phyloP scores from a whole-genome alignment of 2,113 vertebrate genomes.

The Ornithorhynchus anatinus region DNA sequence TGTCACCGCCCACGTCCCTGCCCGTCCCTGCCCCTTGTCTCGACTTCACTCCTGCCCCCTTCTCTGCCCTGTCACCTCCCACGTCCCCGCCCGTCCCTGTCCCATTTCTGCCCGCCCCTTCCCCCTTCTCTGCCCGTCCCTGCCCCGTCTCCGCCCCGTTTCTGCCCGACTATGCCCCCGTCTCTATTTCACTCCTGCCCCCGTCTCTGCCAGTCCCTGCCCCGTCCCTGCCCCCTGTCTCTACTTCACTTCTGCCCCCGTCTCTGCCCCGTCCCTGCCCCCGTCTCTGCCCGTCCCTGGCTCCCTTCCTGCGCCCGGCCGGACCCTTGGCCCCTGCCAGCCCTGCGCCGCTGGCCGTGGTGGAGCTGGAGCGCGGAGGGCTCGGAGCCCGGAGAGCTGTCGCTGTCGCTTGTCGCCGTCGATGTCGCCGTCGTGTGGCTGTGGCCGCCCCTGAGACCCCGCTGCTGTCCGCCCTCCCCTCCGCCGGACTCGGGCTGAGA shows the following conservation, averaged over 20 bases:
- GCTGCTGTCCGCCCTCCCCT: no score
- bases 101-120: background rate
- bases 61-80: background rate
- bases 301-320: background rate
- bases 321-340: background rate
- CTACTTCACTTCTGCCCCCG: background rate
- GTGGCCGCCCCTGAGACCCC: no score
- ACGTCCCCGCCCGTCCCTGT: background rate
- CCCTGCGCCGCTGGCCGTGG: background rate
- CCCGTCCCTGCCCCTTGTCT: background rate
- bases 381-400: no score
- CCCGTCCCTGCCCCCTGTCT: no score
- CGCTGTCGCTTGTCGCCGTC: no score
- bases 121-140: background rate
- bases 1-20: background rate
- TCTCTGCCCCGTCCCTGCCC: background rate
- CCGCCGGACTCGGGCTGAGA: no score
- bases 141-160: background rate
- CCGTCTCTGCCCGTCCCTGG: background rate
- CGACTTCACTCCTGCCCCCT: background rate
- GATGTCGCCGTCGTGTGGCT: no score
- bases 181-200: background rate
- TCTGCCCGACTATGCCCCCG: background rate
- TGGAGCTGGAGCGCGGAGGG: no score
- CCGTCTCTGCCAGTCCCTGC: background rate